phyloP scores from a whole-genome alignment of 2,797 vertebrate genomes.

The Lateolabrax maculatus region DNA sequence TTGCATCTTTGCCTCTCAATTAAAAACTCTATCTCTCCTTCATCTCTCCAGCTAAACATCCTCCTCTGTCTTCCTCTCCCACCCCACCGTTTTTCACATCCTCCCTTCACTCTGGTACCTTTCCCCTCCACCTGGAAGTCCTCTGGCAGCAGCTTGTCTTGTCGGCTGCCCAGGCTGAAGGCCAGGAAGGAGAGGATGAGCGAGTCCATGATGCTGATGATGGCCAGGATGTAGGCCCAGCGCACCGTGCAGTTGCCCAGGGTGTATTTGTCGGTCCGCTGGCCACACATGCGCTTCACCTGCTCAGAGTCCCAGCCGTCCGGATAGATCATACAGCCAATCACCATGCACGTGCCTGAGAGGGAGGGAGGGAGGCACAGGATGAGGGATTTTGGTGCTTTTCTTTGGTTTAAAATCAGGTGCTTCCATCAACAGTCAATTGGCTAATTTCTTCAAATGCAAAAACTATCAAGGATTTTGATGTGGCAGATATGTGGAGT shows the following conservation, averaged over 20 bases:
- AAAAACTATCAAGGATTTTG: not conserved
- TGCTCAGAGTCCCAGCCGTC: conserved; percentile 97
- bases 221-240: conserved; percentile 99
- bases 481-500: not conserved
- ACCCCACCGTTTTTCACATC: fast-evolving
- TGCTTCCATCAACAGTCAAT: not conserved
- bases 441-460: not conserved
- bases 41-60: not conserved
- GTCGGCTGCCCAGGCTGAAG: conserved; percentile 94
- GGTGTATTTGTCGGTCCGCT: conserved; percentile 95
- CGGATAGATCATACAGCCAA: conserved; percentile 97
- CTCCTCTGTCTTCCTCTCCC: not conserved
- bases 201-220: conserved; percentile 97
- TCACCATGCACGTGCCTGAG: conserved; percentile 93
- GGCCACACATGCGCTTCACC: conserved; percentile 95
- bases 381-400: not conserved
- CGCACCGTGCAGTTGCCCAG: conserved; percentile 97
- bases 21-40: not conserved
- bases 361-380: not conserved
- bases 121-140: conserved; percentile 93
- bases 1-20: not conserved
- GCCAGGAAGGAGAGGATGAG: conserved; percentile 95
- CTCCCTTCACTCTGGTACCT: conserved; percentile 80
- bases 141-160: conserved; percentile 95
- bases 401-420: not conserved